A percentile compares a stretch with the other conserved stretches of the same genome.
Conservation (phyloP, 1,140 invertebrate species). For the Trichonephila inaurata region DNA sequence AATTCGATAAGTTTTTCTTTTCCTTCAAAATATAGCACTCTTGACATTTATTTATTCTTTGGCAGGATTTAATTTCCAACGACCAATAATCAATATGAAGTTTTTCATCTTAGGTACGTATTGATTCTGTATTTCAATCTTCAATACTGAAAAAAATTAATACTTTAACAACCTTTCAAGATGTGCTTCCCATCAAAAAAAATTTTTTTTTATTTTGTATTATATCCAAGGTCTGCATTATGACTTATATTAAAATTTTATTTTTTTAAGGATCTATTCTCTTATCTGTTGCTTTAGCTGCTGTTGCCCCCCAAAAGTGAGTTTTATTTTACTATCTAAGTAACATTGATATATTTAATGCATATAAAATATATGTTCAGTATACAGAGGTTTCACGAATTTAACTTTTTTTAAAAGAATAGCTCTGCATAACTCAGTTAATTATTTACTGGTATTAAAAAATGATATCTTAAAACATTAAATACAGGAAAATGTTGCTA, state of each 20-base stretch:
- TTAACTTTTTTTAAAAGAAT: too few species aligned
- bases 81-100: neutral
- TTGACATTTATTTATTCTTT: neutral
- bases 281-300: neutral
- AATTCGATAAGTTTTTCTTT: too few species aligned
- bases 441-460: too few species aligned
- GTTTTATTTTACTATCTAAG: neutral
- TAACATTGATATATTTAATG: too few species aligned
- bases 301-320: neutral
- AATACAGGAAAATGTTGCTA: too few species aligned
- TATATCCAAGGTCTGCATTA: too few species aligned
- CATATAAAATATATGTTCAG: too few species aligned
- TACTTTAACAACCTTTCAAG: neutral
- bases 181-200: neutral
- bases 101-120: constrained; percentile 9
- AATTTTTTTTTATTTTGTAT: too few species aligned
- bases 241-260: neutral
- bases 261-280: neutral
- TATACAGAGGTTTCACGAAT: too few species aligned
- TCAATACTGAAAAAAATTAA: neutral
- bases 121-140: neutral
- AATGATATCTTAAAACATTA: too few species aligned
- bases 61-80: neutral
- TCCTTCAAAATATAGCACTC: too few species aligned
- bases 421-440: too few species aligned